phyloP scores from a whole-genome alignment of 2,113 vertebrate species.

The Sylvilagus bachmani region DNA sequence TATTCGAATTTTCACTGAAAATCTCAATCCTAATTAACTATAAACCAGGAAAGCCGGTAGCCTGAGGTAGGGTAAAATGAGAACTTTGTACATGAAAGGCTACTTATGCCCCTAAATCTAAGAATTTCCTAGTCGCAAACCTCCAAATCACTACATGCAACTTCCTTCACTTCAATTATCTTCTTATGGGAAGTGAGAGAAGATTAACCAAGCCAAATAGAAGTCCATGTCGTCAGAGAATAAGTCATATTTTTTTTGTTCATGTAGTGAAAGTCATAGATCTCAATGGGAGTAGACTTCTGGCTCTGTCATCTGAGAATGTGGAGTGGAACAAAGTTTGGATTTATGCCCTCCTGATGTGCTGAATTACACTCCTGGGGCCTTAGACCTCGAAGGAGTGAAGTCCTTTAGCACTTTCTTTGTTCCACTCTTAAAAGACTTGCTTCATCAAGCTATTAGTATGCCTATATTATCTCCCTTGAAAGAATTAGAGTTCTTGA shows the following conservation, averaged over 20 bases:
- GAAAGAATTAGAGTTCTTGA: not conserved
- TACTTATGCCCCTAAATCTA: constrained; percentile 88
- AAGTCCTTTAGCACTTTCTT: constrained; percentile 67
- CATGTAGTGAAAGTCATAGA: constrained; percentile 67
- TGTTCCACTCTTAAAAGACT: constrained; percentile 41
- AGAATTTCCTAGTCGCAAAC: constrained; percentile 88
- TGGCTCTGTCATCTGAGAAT: constrained; percentile 68
- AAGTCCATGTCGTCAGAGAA: constrained; percentile 83
- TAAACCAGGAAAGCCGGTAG: constrained; percentile 89
- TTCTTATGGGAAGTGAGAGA: constrained; percentile 86
- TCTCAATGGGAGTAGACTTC: constrained; percentile 75
- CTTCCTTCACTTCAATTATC: constrained; percentile 86
- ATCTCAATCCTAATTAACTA: constrained; percentile 91
- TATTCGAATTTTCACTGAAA: constrained; percentile 89
- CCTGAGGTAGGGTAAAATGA: constrained; percentile 91
- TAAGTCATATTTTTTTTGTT: constrained; percentile 82
- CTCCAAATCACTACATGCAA: constrained; percentile 86
- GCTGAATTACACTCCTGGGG: constrained; percentile 65
- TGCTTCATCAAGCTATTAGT: constrained; percentile 49
- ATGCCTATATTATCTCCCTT: constrained; percentile 15
- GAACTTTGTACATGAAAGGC: constrained; percentile 92
- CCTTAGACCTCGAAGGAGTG: constrained; percentile 42
- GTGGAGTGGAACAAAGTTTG: constrained; percentile 66
- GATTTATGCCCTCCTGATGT: constrained; percentile 73
- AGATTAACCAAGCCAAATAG: constrained; percentile 88